Conservation (phyloP, 2,113 vertebrate species). For the Pseudorhombus dupliciocellatus region DNA sequence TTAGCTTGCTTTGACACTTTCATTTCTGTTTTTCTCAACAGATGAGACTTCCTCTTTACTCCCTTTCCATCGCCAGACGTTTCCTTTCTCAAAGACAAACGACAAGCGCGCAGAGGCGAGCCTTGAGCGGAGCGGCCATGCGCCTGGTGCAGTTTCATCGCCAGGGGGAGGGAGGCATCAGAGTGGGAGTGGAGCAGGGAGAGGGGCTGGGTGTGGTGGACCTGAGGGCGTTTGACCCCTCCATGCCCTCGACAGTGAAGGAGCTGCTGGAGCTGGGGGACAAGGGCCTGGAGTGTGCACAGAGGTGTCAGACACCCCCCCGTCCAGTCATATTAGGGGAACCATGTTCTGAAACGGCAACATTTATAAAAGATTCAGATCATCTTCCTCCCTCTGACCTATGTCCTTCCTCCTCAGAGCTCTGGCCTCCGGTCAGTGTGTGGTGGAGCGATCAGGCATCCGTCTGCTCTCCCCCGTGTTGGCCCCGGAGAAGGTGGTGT, state of each 20-base stretch:
- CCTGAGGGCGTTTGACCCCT: constrained; percentile 86
- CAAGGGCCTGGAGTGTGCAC: constrained; percentile 79
- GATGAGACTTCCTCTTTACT: constrained; percentile 73
- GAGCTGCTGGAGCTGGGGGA: constrained; percentile 87
- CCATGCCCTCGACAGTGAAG: constrained; percentile 85
- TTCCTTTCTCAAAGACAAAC: constrained; percentile 40
- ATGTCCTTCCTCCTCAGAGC: constrained; percentile 76
- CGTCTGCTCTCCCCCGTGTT: constrained; percentile 86
- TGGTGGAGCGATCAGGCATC: constrained; percentile 71
- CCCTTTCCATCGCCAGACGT: constrained; percentile 50
- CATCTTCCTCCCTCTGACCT: neutral
- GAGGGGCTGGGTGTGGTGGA: constrained; percentile 83
- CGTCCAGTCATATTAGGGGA: neutral
- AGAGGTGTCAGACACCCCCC: constrained; percentile 70
- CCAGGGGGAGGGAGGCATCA: constrained; percentile 44
- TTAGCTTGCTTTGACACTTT: neutral
- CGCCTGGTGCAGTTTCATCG: constrained; percentile 88
- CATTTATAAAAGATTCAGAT: too few relatives aligned
- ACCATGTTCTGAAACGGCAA: too few relatives aligned
- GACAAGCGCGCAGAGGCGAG: constrained; percentile 23
- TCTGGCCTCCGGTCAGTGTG: constrained; percentile 72
- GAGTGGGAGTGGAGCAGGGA: constrained; percentile 86
- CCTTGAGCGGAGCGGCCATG: constrained; percentile 76
- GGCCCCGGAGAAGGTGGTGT: constrained; percentile 90
- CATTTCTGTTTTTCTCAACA: constrained; percentile 28